Evolutionary conservation across 2,888 invertebrate species (phyloP).

Genomic region (Clepsis dumicolana): DNA sequence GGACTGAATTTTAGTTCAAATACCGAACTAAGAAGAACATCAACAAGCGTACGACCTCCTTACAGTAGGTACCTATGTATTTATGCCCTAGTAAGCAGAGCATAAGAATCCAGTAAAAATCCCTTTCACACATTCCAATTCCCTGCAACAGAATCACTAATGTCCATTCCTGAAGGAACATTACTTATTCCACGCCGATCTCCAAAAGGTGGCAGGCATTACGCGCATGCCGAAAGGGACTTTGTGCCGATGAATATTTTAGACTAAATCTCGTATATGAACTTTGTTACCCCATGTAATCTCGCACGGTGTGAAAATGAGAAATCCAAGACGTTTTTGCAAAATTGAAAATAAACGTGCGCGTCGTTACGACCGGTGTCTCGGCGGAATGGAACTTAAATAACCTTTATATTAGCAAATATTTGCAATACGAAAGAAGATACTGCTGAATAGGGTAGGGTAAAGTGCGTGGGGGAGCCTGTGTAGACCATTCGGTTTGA

Average conservation of each 20-base stretch:
- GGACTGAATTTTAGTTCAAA: no score
- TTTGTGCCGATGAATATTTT: slow-evolving; percentile 70
- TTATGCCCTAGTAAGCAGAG: no score
- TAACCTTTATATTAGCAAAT: slow-evolving; percentile 23
- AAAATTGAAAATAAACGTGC: slow-evolving; percentile 60
- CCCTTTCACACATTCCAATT: not conserved
- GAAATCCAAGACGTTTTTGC: slow-evolving; percentile 64
- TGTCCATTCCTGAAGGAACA: slow-evolving; percentile 1
- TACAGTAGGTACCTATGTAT: not conserved
- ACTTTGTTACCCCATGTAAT: slow-evolving; percentile 55
- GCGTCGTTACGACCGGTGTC: slow-evolving; percentile 21
- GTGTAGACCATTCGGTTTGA: slow-evolving; percentile 19
- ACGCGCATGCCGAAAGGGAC: slow-evolving; percentile 57
- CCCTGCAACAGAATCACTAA: slow-evolving; percentile 2
- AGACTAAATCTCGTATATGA: slow-evolving; percentile 61
- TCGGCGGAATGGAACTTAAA: slow-evolving; percentile 24
- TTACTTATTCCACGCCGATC: slow-evolving; percentile 34
- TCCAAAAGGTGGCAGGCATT: slow-evolving; percentile 55
- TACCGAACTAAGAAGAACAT: no score
- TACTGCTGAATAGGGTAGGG: not conserved
- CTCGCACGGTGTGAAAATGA: slow-evolving; percentile 63
- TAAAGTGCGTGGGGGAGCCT: not conserved
- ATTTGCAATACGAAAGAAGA: slow-evolving; percentile 18
- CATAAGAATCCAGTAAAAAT: not conserved
- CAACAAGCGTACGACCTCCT: no score